Evolutionary conservation across 2,888 invertebrate species (phyloP), one percentile per base, ranked within the genome.

Genomic region (Sycophila texana): DNA sequence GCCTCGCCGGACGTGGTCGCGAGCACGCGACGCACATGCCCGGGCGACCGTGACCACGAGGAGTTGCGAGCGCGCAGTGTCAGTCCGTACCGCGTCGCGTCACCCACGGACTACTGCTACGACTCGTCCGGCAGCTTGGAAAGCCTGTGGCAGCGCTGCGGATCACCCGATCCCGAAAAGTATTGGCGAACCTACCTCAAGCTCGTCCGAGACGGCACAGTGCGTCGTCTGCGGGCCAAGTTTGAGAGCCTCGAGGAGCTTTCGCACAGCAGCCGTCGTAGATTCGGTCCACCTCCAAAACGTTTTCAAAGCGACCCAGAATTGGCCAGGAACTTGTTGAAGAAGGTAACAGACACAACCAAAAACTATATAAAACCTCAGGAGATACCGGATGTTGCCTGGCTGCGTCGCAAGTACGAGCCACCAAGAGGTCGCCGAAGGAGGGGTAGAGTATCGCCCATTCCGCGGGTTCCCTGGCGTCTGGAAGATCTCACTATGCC

Each of bases 281-380:
- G 90, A 88, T 81, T 86, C 26, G 77, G 84, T 10, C 83, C 86
- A 3, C 89, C 90, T 16, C 91, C 92, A 22, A 89, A 91, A 66
- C 92, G 94, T 82, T 95, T 94, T 88, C 94, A 93, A 85, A 96
- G 96, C 90, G 96, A 96, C 89, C 95, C 96, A 14, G 95, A 96
- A 89, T 90, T 96, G 57, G 92, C 94, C 70, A 91, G 93, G 80
- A 93, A 93, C 84, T 90, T 93, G 57, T 90, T 93, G 84, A 92
- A 92, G 63, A 91, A 91, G 26, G 86, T 85, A 0, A 91, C 92
- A 83, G 86, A 85, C 0, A 91, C 92, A 83, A 92, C 77, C 0
- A 84, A 92, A 85, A 91, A 90, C 83, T 87, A 90, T 60, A 87
- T 89, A 47, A 92, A 91, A 30, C 90, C 91, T 13, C 92, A 92